These are phyloP conservation scores for Euborellia annulipes DNA, from an alignment of 1,140 invertebrate genomes.

Conservation along the genomic window DNA sequence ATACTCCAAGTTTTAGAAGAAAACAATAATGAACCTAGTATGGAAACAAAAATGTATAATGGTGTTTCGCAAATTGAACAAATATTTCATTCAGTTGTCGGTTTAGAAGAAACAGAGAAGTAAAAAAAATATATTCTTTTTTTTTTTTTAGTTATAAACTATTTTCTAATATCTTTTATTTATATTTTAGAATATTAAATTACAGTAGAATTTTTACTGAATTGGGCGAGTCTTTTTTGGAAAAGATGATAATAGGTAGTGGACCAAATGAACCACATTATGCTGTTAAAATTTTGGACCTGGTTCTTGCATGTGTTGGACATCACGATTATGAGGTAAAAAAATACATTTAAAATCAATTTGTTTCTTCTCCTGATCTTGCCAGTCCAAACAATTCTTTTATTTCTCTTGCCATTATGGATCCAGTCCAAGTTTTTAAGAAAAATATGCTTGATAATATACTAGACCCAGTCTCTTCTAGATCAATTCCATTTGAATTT, in stretches of 20 bases:
- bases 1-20: conserved; percentile 65
- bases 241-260: conserved; percentile 53
- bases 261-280: conserved; percentile 47
- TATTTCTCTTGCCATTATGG: too few relatives aligned
- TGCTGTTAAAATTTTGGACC: conserved; percentile 71
- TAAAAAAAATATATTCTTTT: conserved; percentile 20
- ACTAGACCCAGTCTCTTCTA: too few relatives aligned
- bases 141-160: too few relatives aligned
- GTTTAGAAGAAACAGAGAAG: conserved; percentile 79
- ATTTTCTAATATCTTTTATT: background rate
- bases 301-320: conserved; percentile 80
- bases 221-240: conserved; percentile 77
- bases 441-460: too few relatives aligned
- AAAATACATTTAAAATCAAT: too few relatives aligned
- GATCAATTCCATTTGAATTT: too few relatives aligned
- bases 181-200: conserved; percentile 38
- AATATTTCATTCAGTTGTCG: conserved; percentile 80
- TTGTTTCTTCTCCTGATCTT: too few relatives aligned
- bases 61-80: conserved; percentile 66
- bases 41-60: conserved; percentile 68
- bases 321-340: conserved; percentile 95
- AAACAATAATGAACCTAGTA: conserved; percentile 42
- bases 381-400: too few relatives aligned
- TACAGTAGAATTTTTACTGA: conserved; percentile 93
- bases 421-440: too few relatives aligned